Evolutionary conservation across 2,888 invertebrate species (phyloP), one percentile per base, ranked within the genome.

Genomic region (Apocheima hispidaria): DNA sequence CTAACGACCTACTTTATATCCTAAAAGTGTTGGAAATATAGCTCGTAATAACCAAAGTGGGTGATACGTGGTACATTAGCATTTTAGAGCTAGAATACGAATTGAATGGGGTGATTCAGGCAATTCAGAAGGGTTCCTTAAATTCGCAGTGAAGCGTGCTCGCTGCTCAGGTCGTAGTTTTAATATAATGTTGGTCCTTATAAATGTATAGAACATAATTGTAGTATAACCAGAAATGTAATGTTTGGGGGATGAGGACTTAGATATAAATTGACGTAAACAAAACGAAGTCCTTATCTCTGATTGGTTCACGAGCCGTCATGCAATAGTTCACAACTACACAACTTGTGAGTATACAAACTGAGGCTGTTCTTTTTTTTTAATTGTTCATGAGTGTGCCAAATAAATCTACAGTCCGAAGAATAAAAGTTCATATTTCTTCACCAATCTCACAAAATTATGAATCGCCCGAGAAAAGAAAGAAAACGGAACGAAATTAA

Each of bases 1-100:
- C 54, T 67, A 57, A 64, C 64, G 59, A 62, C 54, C 57, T 60
- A 57, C 48, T 60, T 55, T 46, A 35, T 58, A 30, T 28, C 26
- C 40, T 30, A 64, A 64, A n/a, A 54, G 57, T 54, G 23, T 46
- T 48, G 23, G 20, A 52, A n/a, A n/a, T 48, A 33, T 16, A 50
- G n/a, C 20, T 23, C 26, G 20, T 35, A 16, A 21, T 56, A 33
- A 16, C 20, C 21, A 35, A n/a, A 43, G 36, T 18, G 12, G 21
- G 23, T 54, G 38, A 6, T 48, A 49, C 23, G 30, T 38, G 20
- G 12, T 36, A 18, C 20, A 66, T 66, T 63, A 51, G 48, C 44
- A 63, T 55, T 52, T 41, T 16, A 38, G 28, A 30, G 28, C 38
- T 46, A 28, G 36, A 30, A 36, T 35, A 18, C 10, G 40, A 44